These are phyloP conservation scores for Noctuana brunneofusca DNA, from an alignment of 2,888 invertebrate species.

Conservation along the genomic window DNA sequence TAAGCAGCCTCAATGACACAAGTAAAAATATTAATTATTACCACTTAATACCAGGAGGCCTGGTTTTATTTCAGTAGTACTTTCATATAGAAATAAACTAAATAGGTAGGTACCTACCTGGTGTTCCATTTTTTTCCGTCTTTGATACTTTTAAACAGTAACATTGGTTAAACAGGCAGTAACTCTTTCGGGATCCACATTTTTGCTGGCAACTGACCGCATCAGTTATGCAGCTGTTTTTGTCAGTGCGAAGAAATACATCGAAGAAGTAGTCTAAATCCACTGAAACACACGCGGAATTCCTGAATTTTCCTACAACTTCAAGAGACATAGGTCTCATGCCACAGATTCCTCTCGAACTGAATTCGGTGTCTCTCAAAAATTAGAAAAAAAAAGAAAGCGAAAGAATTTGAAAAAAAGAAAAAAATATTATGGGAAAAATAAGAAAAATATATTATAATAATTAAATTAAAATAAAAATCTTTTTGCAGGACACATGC, in stretches of 20 bases:
- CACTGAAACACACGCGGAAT: slow-evolving; percentile 18
- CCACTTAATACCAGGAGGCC: no score
- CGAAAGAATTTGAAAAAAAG: no score
- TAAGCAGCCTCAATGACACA: no score
- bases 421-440: no score
- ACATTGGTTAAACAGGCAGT: slow-evolving; percentile 40
- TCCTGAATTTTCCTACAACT: neutral
- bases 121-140: neutral
- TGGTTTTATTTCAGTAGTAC: neutral
- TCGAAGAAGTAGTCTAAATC: slow-evolving; percentile 42
- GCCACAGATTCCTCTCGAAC: neutral
- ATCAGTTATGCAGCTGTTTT: neutral
- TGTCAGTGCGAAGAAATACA: slow-evolving; percentile 29
- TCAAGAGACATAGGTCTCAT: neutral
- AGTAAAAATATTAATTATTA: no score
- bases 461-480: no score
- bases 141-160: slow-evolving; percentile 38
- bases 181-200: slow-evolving; percentile 35
- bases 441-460: no score
- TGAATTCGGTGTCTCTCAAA: neutral
- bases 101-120: no score
- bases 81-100: neutral
- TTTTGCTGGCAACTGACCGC: slow-evolving; percentile 37
- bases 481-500: no score
- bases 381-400: no score